Conservation (phyloP, 2,888 invertebrate species). For the Lysandra coridon region DNA sequence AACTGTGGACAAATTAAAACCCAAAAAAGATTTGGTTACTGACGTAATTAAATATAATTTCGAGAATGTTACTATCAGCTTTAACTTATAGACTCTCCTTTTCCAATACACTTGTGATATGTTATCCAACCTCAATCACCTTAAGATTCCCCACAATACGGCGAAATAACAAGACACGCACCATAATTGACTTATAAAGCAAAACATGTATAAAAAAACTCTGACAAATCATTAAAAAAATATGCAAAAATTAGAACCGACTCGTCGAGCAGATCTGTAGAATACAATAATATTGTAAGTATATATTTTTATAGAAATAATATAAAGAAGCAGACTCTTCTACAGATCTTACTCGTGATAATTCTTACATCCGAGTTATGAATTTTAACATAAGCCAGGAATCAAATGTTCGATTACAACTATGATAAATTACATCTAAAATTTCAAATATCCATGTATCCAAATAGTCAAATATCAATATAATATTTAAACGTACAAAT, state of each 20-base stretch:
- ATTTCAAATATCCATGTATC: slow-evolving; percentile 23
- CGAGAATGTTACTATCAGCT: not conserved
- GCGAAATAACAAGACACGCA: slow-evolving; percentile 55
- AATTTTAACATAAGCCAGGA: not conserved
- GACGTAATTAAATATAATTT: not conserved
- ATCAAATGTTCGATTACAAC: slow-evolving; percentile 15
- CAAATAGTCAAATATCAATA: slow-evolving; percentile 14
- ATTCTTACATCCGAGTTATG: not conserved
- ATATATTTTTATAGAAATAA: not conserved
- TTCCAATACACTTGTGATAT: not conserved
- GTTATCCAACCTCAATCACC: slow-evolving; percentile 22
- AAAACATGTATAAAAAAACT: slow-evolving; percentile 44
- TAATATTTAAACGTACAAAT: slow-evolving; percentile 31
- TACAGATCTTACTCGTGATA: not conserved
- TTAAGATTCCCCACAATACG: slow-evolving; percentile 49
- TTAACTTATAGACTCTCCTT: not conserved
- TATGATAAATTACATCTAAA: slow-evolving; percentile 29
- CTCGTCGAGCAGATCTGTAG: slow-evolving; percentile 37
- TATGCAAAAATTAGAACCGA: slow-evolving; percentile 37
- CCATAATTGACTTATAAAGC: slow-evolving; percentile 75
- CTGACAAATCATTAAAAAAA: slow-evolving; percentile 39
- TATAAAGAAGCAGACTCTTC: not conserved
- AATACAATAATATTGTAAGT: not conserved
- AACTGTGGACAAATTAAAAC: no score
- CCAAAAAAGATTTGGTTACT: not conserved